Conservation (phyloP, 1,140 invertebrate species). For the Brachionus rotundiformis region DNA sequence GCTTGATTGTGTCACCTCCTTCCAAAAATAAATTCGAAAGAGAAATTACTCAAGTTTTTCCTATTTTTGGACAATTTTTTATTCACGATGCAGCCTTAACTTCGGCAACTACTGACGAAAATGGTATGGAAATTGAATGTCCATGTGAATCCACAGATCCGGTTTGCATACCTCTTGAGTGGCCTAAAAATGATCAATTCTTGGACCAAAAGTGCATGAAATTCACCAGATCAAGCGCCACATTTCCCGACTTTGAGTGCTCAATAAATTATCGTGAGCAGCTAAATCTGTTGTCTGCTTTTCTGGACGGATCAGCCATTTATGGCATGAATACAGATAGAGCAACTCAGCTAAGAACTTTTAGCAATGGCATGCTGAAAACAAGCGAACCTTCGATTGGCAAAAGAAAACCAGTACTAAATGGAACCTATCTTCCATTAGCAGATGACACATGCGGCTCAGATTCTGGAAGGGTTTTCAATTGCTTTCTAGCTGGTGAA, state of each 20-base stretch:
- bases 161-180: neutral
- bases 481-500: conserved; percentile 40
- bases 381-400: neutral
- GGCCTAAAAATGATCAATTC: conserved; percentile 1
- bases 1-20: neutral
- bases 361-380: neutral
- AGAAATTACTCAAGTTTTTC: neutral
- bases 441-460: neutral
- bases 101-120: conserved; percentile 49
- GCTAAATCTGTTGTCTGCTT: conserved; percentile 77
- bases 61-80: conserved; percentile 75
- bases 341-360: neutral
- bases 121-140: conserved; percentile 20
- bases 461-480: neutral
- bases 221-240: conserved; percentile 20
- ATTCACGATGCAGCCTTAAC: conserved; percentile 54
- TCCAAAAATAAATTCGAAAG: neutral
- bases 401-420: neutral
- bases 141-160: neutral
- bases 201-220: conserved; percentile 25
- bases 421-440: conserved; percentile 4
- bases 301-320: conserved; percentile 78
- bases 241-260: conserved; percentile 26
- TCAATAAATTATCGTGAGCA: conserved; percentile 65
- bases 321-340: conserved; percentile 69